Evolutionary conservation across 2,888 invertebrate species (phyloP).

Genomic region (Druceiella hillmani): DNA sequence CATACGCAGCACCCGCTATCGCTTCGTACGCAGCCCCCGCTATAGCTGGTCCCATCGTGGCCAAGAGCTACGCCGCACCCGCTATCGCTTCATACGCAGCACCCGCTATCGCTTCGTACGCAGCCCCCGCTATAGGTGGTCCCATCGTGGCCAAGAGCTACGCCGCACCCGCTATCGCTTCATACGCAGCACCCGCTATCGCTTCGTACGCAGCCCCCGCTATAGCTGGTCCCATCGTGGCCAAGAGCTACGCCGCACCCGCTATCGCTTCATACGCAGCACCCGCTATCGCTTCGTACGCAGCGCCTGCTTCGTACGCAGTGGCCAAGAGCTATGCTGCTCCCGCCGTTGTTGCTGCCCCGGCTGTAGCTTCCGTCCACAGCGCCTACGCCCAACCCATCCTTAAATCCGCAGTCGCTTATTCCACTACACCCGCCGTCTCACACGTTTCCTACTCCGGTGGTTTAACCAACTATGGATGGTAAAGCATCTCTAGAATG

Average conservation of each 20-base stretch:
- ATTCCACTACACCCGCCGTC: conserved; percentile 54
- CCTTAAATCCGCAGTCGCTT: conserved; percentile 40
- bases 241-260: conserved; percentile 25
- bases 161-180: conserved; percentile 18
- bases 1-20: too few species aligned
- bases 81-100: too few species aligned
- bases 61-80: too few species aligned
- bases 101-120: too few species aligned
- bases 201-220: conserved; percentile 23
- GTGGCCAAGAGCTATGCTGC: conserved; percentile 29
- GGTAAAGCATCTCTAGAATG: too few species aligned
- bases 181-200: conserved; percentile 20
- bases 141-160: too few species aligned
- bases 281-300: too few species aligned
- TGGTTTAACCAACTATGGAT: conserved; percentile 57
- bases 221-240: conserved; percentile 22
- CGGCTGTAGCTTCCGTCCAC: too few species aligned
- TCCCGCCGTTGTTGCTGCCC: too few species aligned
- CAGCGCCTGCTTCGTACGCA: conserved; percentile 23
- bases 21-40: too few species aligned
- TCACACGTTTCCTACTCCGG: conserved; percentile 62
- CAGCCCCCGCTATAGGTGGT: too few species aligned
- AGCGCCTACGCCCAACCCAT: conserved; percentile 34
- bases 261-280: conserved; percentile 24
- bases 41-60: too few species aligned